These are phyloP conservation scores for Epinephelus cyanopodus DNA, from an alignment of 2,113 vertebrate genomes.

Conservation along the genomic window DNA sequence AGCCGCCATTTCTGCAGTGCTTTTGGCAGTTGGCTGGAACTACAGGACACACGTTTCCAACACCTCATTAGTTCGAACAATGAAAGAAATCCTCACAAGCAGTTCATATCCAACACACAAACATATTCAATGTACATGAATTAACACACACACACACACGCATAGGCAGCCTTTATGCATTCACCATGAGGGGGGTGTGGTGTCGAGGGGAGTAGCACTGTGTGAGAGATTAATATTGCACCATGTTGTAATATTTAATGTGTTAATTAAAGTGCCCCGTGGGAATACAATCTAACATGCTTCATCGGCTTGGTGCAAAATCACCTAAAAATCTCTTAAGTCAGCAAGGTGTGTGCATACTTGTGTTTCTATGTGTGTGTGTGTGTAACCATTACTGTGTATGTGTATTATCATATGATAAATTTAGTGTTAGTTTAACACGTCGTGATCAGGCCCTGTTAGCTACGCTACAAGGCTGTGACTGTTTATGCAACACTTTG, in stretches of 20 bases:
- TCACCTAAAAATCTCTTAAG: conserved; percentile 46
- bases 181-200: background rate
- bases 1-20: conserved; percentile 10
- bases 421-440: conserved; percentile 39
- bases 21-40: conserved; percentile 37
- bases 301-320: conserved; percentile 46
- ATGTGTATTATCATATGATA: conserved; percentile 20
- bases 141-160: conserved; percentile 9
- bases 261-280: conserved; percentile 70
- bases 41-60: conserved; percentile 17
- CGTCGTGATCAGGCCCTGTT: conserved; percentile 29
- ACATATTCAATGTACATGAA: background rate
- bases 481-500: conserved; percentile 58
- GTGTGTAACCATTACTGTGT: background rate
- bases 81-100: conserved; percentile 24
- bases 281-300: conserved; percentile 40
- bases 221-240: conserved; percentile 58
- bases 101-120: background rate
- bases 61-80: conserved; percentile 33
- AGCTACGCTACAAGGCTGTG: conserved; percentile 42
- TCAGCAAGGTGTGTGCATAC: conserved; percentile 22
- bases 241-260: conserved; percentile 64
- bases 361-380: background rate
- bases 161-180: background rate
- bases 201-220: too few species aligned